phyloP scores from a whole-genome alignment of 2,888 invertebrate species.

The Sipunculus nudus region DNA sequence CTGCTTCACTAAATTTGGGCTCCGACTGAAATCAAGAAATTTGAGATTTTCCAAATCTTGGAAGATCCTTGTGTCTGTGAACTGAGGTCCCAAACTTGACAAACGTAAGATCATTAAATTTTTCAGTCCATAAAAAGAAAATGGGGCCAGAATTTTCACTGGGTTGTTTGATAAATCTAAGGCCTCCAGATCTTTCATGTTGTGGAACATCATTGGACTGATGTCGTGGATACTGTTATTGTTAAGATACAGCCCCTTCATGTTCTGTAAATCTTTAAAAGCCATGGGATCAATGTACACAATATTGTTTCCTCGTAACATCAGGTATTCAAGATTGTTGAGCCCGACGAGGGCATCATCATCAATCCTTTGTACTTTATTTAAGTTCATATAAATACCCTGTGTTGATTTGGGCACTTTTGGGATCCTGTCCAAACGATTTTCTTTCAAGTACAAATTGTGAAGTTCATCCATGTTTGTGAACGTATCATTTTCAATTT shows the following conservation, averaged over 20 bases:
- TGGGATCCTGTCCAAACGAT: constrained; percentile 69
- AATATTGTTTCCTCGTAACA: constrained; percentile 43
- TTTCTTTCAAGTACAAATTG: constrained; percentile 78
- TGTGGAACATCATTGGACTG: constrained; percentile 21
- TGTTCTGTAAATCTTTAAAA: constrained; percentile 28
- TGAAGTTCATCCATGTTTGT: constrained; percentile 84
- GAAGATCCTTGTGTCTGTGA: constrained; percentile 16
- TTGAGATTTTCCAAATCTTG: constrained; percentile 35
- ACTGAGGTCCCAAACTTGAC: constrained; percentile 26
- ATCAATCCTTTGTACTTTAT: constrained; percentile 29
- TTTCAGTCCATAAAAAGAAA: constrained; percentile 32
- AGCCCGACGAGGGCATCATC: constrained; percentile 18
- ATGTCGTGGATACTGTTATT: constrained; percentile 26
- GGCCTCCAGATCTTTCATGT: constrained; percentile 9
- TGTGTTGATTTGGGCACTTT: constrained; percentile 26
- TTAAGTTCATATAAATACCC: constrained; percentile 32
- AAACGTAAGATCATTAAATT: constrained; percentile 38
- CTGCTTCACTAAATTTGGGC: constrained; percentile 25
- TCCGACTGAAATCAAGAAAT: constrained; percentile 45
- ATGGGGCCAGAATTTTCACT: constrained; percentile 20
- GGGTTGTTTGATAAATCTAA: constrained; percentile 46
- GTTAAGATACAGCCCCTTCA: constrained; percentile 35
- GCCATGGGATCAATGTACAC: constrained; percentile 19
- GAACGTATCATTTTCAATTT: constrained; percentile 84
- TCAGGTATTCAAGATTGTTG: constrained; percentile 33